Evolutionary conservation across 1,140 invertebrate species (phyloP).

Genomic region (Araneus ventricosus): DNA sequence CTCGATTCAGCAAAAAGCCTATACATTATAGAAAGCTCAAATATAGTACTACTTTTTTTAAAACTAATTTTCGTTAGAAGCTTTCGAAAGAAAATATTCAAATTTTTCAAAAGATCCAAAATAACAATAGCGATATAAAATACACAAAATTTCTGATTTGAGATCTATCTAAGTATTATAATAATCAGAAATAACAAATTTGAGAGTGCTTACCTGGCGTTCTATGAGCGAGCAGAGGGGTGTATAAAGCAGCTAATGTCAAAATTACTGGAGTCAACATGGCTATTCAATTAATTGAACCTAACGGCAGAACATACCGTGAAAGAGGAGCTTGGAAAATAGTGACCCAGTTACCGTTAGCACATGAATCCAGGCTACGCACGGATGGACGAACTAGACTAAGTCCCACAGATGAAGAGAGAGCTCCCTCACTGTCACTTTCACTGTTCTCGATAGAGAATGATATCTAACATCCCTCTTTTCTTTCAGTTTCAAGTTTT

Average conservation of each 20-base stretch:
- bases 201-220: background rate
- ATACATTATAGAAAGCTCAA: too few relatives aligned
- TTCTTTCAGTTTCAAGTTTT: slow-evolving; percentile 35
- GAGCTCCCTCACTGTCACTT: slow-evolving; percentile 28
- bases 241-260: slow-evolving; percentile 11
- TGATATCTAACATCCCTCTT: slow-evolving; percentile 21
- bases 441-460: slow-evolving; percentile 34
- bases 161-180: too few relatives aligned
- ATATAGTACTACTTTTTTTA: too few relatives aligned
- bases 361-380: slow-evolving; percentile 28
- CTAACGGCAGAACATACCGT: background rate
- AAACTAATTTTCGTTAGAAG: too few relatives aligned
- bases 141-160: too few relatives aligned
- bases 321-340: background rate
- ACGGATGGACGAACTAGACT: slow-evolving; percentile 38
- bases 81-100: too few relatives aligned
- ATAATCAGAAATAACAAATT: too few relatives aligned
- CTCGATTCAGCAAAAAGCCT: too few relatives aligned
- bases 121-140: too few relatives aligned
- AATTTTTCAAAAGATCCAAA: too few relatives aligned
- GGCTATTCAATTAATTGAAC: background rate
- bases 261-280: slow-evolving; percentile 38
- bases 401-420: slow-evolving; percentile 34
- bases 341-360: slow-evolving; percentile 21
- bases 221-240: slow-evolving; percentile 16